These are phyloP conservation scores for Siniperca knerii DNA, from an alignment of 2,113 vertebrate genomes.

Conservation along the genomic window DNA sequence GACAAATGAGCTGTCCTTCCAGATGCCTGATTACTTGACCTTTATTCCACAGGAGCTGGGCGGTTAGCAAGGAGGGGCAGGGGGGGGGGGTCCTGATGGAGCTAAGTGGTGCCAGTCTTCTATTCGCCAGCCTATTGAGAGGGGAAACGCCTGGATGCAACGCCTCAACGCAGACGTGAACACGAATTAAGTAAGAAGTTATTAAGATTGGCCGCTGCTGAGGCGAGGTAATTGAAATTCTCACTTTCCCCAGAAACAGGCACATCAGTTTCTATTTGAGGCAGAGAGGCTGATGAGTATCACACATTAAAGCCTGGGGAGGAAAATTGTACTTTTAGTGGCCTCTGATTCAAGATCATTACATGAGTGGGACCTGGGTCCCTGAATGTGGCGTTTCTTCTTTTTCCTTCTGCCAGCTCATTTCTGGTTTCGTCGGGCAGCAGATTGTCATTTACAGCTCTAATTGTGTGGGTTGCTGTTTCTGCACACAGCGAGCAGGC, in stretches of 20 bases:
- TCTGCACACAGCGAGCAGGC: neutral
- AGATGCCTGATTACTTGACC: slow-evolving; percentile 77
- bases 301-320: slow-evolving; percentile 51
- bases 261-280: slow-evolving; percentile 58
- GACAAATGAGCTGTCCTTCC: slow-evolving; percentile 78
- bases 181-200: slow-evolving; percentile 60
- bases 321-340: slow-evolving; percentile 51
- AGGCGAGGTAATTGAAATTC: slow-evolving; percentile 66
- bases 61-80: slow-evolving; percentile 30
- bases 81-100: slow-evolving; percentile 36
- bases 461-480: slow-evolving; percentile 3
- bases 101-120: slow-evolving; percentile 63
- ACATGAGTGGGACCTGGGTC: slow-evolving; percentile 2
- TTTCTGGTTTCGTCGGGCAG: slow-evolving; percentile 43
- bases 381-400: slow-evolving; percentile 15
- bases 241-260: slow-evolving; percentile 50
- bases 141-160: slow-evolving; percentile 49
- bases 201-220: slow-evolving; percentile 60
- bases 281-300: slow-evolving; percentile 60
- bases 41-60: slow-evolving; percentile 63
- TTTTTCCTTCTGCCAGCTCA: slow-evolving; percentile 13
- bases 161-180: slow-evolving; percentile 38
- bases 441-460: slow-evolving; percentile 55
- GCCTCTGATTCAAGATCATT: slow-evolving; percentile 64
- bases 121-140: slow-evolving; percentile 38